Evolutionary conservation across 1,140 invertebrate genomes (phyloP).

Genomic region (Patella vulgata): DNA sequence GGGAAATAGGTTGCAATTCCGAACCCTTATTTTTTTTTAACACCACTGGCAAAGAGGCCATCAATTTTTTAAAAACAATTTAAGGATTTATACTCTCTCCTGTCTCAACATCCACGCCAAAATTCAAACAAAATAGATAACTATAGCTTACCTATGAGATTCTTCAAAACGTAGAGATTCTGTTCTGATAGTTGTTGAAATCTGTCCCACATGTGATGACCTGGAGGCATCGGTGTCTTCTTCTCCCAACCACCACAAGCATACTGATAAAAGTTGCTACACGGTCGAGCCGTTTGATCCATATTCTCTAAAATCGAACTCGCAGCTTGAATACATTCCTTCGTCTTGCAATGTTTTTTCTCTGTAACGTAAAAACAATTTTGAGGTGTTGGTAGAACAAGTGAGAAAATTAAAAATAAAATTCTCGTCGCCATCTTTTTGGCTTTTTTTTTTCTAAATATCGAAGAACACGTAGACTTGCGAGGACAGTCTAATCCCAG

Average conservation of each 20-base stretch:
- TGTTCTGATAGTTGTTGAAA: constrained; percentile 56
- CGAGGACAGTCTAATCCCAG: not conserved
- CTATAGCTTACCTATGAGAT: constrained; percentile 53
- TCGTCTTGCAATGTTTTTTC: constrained; percentile 47
- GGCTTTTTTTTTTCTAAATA: not conserved
- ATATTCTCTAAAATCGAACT: constrained; percentile 67
- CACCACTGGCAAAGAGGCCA: too few species aligned
- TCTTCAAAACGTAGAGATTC: constrained; percentile 54
- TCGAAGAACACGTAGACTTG: not conserved
- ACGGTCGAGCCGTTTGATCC: constrained; percentile 69
- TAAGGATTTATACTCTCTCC: too few species aligned
- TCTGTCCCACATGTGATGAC: constrained; percentile 55
- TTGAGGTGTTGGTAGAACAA: not conserved
- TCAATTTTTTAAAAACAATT: too few species aligned
- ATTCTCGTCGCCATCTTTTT: not conserved
- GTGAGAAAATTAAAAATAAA: not conserved
- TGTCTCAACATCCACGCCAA: too few species aligned
- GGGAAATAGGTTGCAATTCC: too few species aligned
- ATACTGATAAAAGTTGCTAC: constrained; percentile 72
- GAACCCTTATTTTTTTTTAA: too few species aligned
- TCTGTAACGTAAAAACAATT: constrained; percentile 26
- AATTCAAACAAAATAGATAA: too few species aligned
- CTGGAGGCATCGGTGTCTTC: constrained; percentile 60
- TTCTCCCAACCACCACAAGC: constrained; percentile 71
- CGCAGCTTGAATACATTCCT: constrained; percentile 56